Percentiles rank a stretch among this genome's conserved stretches.
Evolutionary conservation across 2,113 vertebrate species (phyloP).

Genomic region (Dipodomys spectabilis): DNA sequence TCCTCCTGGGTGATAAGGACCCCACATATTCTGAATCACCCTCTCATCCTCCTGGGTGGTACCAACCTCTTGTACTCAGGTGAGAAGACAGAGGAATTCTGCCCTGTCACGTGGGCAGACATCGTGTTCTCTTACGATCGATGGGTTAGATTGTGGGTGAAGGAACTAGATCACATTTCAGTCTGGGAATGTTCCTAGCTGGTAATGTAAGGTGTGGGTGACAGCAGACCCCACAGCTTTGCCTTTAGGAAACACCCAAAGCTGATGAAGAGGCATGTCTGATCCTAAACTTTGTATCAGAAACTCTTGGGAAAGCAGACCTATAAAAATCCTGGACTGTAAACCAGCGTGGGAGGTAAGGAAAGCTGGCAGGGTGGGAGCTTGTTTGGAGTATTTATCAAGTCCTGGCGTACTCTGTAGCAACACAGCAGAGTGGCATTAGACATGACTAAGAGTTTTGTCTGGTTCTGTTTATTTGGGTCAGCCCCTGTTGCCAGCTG

Average conservation of each 20-base stretch:
- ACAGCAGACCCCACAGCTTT: not conserved
- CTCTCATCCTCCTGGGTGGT: conserved; percentile 77
- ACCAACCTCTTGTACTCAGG: conserved; percentile 60
- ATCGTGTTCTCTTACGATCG: conserved; percentile 59
- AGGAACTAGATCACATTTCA: conserved; percentile 65
- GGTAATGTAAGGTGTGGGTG: conserved; percentile 46
- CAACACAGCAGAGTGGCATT: not conserved
- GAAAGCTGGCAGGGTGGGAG: not conserved
- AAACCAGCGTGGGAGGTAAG: not conserved
- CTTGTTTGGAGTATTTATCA: not conserved
- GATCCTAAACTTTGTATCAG: not conserved
- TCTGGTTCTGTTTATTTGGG: conserved; percentile 47
- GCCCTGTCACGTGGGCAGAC: conserved; percentile 67
- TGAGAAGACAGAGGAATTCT: conserved; percentile 75
- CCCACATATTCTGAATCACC: conserved; percentile 81
- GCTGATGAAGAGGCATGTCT: not conserved
- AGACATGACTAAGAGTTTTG: conserved; percentile 9
- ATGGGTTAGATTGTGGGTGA: conserved; percentile 65
- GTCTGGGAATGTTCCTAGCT: not conserved
- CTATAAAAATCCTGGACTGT: not conserved
- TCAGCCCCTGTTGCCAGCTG: not conserved
- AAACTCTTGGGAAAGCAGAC: not conserved
- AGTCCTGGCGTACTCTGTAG: not conserved
- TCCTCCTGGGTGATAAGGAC: conserved; percentile 66
- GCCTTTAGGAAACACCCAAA: not conserved